Conservation (phyloP, 2,113 vertebrate species). For the Heterotis niloticus region DNA sequence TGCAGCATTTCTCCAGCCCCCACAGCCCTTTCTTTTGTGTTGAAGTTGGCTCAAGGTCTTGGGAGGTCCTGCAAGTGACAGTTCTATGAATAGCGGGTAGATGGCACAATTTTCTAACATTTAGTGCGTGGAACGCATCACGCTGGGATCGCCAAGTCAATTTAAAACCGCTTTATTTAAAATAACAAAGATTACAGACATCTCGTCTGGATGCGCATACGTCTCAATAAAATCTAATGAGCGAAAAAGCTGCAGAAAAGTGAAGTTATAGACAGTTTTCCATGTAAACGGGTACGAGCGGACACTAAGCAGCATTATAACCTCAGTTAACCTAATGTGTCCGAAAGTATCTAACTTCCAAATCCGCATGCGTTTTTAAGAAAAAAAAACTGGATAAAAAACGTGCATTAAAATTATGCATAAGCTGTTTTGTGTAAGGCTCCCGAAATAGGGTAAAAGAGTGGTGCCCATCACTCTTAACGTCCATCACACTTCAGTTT, state of each 20-base stretch:
- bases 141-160: constrained; percentile 44
- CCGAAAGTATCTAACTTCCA: background rate
- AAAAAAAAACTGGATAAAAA: background rate
- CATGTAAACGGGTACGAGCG: too few species aligned
- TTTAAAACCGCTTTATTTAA: constrained; percentile 11
- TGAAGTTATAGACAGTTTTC: background rate
- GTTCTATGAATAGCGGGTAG: constrained; percentile 97
- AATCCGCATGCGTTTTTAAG: background rate
- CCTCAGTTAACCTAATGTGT: background rate
- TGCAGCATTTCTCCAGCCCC: constrained; percentile 44
- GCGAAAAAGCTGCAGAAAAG: constrained; percentile 45
- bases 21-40: constrained; percentile 57
- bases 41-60: constrained; percentile 77
- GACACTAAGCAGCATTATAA: background rate
- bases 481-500: too few species aligned
- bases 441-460: too few species aligned
- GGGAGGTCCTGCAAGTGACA: constrained; percentile 85
- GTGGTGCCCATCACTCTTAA: too few species aligned
- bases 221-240: constrained; percentile 76
- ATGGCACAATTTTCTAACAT: constrained; percentile 99
- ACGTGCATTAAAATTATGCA: background rate
- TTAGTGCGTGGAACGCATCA: constrained; percentile 77
- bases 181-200: constrained; percentile 16
- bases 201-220: constrained; percentile 58
- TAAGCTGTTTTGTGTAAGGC: background rate